phyloP scores from a whole-genome alignment of 1,140 invertebrate genomes.

The Aphelinus atriplicis region DNA sequence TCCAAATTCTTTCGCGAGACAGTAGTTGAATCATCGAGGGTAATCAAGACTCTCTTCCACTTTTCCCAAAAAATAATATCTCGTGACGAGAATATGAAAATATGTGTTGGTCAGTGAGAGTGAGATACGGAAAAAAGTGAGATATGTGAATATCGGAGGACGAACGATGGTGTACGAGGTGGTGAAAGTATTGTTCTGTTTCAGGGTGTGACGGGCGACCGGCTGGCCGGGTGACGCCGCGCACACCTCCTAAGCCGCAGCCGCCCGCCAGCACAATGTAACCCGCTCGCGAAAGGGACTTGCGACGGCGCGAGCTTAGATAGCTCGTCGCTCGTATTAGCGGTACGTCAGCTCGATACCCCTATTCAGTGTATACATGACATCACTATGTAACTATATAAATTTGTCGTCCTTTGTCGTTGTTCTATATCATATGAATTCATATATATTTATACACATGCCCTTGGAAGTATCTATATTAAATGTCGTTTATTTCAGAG shows the following conservation, averaged over 20 bases:
- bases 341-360: constrained; percentile 59
- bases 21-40: no score
- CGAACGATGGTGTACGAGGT: constrained; percentile 32
- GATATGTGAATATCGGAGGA: background rate
- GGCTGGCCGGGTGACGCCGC: constrained; percentile 65
- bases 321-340: constrained; percentile 31
- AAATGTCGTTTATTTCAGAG: background rate
- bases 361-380: constrained; percentile 56
- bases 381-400: constrained; percentile 36
- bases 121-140: no score
- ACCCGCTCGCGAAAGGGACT: constrained; percentile 8
- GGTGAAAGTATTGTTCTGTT: constrained; percentile 59
- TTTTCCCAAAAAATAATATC: no score
- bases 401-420: constrained; percentile 35
- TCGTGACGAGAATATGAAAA: no score
- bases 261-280: constrained; percentile 35
- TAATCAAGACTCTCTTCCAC: no score
- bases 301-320: background rate
- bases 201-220: constrained; percentile 67
- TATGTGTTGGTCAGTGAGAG: no score
- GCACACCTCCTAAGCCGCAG: constrained; percentile 66
- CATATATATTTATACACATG: background rate
- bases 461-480: constrained; percentile 24
- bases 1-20: no score
- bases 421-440: background rate